These are phyloP conservation scores for Tiliacea aurago DNA, from an alignment of 2,888 invertebrate genomes.

Conservation along the genomic window DNA sequence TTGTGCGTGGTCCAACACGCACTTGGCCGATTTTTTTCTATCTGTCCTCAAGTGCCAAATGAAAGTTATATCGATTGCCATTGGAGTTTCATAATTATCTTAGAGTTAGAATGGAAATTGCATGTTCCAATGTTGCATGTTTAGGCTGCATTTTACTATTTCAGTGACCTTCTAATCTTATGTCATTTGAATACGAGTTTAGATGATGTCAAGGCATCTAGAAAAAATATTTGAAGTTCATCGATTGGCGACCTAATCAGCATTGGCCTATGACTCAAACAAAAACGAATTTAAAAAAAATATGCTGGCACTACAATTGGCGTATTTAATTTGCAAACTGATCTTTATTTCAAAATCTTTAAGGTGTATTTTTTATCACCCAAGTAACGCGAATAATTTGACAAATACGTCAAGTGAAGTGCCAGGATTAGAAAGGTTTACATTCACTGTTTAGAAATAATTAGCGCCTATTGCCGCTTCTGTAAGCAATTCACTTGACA, in stretches of 20 bases:
- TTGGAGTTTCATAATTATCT: constrained; percentile 40
- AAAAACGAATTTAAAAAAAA: background rate
- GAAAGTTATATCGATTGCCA: constrained; percentile 40
- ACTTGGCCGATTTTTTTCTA: background rate
- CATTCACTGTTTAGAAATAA: background rate
- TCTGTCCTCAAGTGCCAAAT: constrained; percentile 30
- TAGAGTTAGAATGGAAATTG: constrained; percentile 30
- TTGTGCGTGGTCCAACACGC: too few species aligned
- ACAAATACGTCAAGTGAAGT: too few species aligned
- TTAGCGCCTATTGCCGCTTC: background rate
- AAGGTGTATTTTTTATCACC: too few species aligned
- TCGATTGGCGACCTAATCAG: constrained; percentile 9
- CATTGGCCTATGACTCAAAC: background rate
- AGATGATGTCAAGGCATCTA: constrained; percentile 18
- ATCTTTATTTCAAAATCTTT: too few species aligned
- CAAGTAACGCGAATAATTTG: background rate
- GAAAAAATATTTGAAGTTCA: background rate
- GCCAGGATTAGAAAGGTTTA: background rate
- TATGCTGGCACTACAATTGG: too few species aligned
- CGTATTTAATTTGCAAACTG: too few species aligned
- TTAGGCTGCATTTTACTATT: constrained; percentile 16
- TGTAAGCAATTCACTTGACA: background rate
- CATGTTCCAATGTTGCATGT: constrained; percentile 41
- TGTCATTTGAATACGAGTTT: constrained; percentile 6
- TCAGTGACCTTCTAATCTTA: constrained; percentile 27